A percentile compares a stretch with the other conserved stretches of the same genome.
These are phyloP conservation scores for Neodiprion fabricii DNA, from an alignment of 1,140 invertebrate genomes.

Conservation along the genomic window DNA sequence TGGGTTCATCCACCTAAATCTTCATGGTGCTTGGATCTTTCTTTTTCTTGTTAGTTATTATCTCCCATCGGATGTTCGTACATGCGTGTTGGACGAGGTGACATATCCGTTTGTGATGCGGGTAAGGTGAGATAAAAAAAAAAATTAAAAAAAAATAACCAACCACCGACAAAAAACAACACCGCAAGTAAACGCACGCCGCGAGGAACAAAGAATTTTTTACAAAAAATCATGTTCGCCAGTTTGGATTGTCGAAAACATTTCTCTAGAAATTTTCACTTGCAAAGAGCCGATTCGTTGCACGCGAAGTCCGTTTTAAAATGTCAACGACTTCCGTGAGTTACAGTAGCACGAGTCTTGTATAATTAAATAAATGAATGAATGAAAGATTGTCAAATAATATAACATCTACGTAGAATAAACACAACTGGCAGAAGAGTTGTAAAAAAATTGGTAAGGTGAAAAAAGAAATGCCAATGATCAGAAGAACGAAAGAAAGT, in stretches of 20 bases:
- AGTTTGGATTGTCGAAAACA: background rate
- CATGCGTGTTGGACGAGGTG: background rate
- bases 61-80: no score
- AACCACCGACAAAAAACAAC: background rate
- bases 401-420: no score
- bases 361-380: slow-evolving; percentile 13
- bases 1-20: background rate
- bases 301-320: background rate
- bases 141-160: background rate
- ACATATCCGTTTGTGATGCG: background rate
- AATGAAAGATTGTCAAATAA: no score
- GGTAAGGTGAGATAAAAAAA: no score
- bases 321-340: slow-evolving; percentile 5
- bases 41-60: background rate
- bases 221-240: background rate
- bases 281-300: no score
- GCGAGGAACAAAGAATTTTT: no score
- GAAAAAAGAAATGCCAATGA: no score
- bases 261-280: background rate
- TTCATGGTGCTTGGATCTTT: background rate
- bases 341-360: slow-evolving; percentile 20
- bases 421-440: no score
- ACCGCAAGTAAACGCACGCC: background rate
- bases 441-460: no score
- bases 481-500: no score